These are phyloP conservation scores for Torymus aiolomorphi DNA, from an alignment of 2,888 invertebrate species.

Conservation along the genomic window DNA sequence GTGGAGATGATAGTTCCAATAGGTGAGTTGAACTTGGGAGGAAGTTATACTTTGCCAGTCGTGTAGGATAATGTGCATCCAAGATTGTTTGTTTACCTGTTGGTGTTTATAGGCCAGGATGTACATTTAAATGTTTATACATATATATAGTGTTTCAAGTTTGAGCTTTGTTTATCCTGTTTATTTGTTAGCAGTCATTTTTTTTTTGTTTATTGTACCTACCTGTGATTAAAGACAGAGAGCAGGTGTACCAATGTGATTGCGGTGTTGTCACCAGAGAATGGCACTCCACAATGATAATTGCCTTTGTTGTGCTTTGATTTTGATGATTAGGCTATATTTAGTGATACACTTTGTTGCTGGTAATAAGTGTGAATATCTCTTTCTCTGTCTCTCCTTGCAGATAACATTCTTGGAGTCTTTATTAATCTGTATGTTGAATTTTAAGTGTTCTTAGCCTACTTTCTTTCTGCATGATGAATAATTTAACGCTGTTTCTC, in stretches of 20 bases:
- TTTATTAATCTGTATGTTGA: conserved; percentile 4
- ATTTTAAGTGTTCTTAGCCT: not conserved
- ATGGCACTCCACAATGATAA: conserved; percentile 8
- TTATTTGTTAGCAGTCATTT: too few relatives aligned
- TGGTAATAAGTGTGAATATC: not conserved
- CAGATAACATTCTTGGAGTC: not conserved
- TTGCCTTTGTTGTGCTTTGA: conserved; percentile 38
- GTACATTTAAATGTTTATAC: not conserved
- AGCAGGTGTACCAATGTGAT: conserved; percentile 16
- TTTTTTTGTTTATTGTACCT: too few relatives aligned
- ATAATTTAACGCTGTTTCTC: too few relatives aligned
- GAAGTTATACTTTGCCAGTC: not conserved
- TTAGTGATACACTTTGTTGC: conserved; percentile 24
- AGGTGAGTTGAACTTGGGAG: conserved; percentile 22
- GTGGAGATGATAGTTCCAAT: conserved; percentile 51
- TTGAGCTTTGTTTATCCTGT: too few relatives aligned
- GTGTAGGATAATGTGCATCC: not conserved
- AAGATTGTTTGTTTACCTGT: not conserved
- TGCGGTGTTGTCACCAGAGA: not conserved
- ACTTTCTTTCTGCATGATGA: too few relatives aligned
- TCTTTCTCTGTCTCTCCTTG: not conserved
- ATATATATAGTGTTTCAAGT: too few relatives aligned
- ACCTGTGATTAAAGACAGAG: not conserved
- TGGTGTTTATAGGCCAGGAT: not conserved
- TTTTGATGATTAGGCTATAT: conserved; percentile 32